These are phyloP conservation scores for Drosophila nr. fundita DNA, from an alignment of 2,888 invertebrate genomes.

Conservation along the genomic window DNA sequence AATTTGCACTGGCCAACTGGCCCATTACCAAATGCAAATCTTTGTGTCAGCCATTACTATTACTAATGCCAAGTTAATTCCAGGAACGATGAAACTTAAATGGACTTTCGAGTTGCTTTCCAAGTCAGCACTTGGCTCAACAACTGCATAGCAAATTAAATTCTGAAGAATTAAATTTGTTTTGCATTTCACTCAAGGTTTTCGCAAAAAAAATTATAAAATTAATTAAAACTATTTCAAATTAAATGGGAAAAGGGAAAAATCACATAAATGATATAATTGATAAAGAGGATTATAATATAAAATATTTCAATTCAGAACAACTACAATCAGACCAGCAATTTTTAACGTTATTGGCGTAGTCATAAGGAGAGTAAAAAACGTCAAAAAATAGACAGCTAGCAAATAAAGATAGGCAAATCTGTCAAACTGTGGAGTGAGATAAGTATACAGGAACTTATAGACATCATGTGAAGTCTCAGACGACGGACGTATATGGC, in stretches of 20 bases:
- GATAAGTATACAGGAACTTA: no score
- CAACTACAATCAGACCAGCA: background rate
- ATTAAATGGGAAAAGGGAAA: background rate
- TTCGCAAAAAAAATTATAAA: background rate
- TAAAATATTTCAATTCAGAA: background rate
- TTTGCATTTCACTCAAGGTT: no score
- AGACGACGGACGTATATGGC: background rate
- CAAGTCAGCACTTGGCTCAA: background rate
- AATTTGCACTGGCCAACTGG: conserved; percentile 44
- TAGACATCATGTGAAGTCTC: no score
- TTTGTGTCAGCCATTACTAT: conserved; percentile 37
- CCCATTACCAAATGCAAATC: conserved; percentile 56
- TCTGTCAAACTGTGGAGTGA: no score
- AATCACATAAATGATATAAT: background rate
- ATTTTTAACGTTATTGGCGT: background rate
- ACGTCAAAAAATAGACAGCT: no score
- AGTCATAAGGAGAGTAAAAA: background rate
- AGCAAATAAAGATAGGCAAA: no score
- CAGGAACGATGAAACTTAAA: background rate
- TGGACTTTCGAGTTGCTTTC: background rate
- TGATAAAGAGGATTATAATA: background rate
- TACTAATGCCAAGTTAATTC: conserved; percentile 9
- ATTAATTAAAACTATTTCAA: background rate
- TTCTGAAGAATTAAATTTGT: background rate
- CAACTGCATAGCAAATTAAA: background rate